Base-by-base conservation (phyloP, 2,888 invertebrate species). In the Macaria liturata region DNA sequence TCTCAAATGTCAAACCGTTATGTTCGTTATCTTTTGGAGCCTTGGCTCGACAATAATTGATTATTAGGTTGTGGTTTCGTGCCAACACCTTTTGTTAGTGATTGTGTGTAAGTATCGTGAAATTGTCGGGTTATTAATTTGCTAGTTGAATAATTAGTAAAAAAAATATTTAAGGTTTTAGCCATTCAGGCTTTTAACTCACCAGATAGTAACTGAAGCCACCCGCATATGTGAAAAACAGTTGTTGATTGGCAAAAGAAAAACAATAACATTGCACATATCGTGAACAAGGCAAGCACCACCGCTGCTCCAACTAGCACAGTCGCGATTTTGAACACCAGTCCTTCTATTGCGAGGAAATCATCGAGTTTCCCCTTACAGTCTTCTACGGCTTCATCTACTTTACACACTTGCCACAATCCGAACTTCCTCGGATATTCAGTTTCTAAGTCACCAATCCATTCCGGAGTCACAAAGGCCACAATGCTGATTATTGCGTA, bases 191-290 rank as follows among this genome's bases (percentile, higher is more conserved):
- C 94, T 20, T 20, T 20, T 20, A 20, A 20, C 20, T 95, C 85
- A 99, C 99, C 98, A 79, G 98, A 98, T 69, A 98, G 92, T n/a
- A 98, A 93, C 87, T 99, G 99, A 92, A 99, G 93, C 97, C 98
- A 98, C 48, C 97, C 98, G 80, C 98, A 98, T 62, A 98, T 94
- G 79, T 97, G 96, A 87, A 97, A 98, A 51, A 98, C 98, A 52
- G 95, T 96, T 48, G 97, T 97, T 9, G 98, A 96, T 80, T 96
- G 97, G 84, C 98, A 95, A 88, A 98, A 98, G 90, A 98, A 96
- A 93, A 98, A 98, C 74, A 98, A 94, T 67, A 98, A 92, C 94
- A 99, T 96, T 67, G 95, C 95, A 86, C 95, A 95, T 74, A 98
- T 96, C 54, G 97, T 97, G 72, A 98, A 90, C 70, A 98, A 92